Conservation (phyloP, 2,888 invertebrate species). For the Lepidonotus clava region DNA sequence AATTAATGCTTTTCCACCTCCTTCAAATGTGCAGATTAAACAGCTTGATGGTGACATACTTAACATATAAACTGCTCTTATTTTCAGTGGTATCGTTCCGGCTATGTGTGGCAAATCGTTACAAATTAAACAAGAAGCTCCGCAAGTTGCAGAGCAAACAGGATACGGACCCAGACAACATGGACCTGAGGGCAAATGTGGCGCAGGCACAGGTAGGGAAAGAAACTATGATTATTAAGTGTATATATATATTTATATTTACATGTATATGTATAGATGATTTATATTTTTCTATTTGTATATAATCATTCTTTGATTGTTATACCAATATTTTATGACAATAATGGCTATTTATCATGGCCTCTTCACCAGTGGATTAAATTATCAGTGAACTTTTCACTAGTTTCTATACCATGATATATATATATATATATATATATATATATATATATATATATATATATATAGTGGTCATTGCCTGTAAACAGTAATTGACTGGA, state of each 20-base stretch:
- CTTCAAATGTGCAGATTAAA: no score
- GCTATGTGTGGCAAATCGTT: slow-evolving; percentile 77
- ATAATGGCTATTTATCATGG: background rate
- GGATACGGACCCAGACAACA: slow-evolving; percentile 70
- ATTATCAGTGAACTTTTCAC: no score
- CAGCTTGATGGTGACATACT: no score
- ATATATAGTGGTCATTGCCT: background rate
- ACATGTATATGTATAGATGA: slow-evolving; percentile 4
- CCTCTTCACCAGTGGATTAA: no score
- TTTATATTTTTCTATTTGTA: background rate
- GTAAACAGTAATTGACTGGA: no score
- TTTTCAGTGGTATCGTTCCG: slow-evolving; percentile 75
- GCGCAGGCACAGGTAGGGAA: slow-evolving; percentile 68
- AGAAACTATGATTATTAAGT: background rate
- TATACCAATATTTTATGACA: background rate
- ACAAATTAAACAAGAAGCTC: slow-evolving; percentile 77
- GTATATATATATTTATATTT: slow-evolving; percentile 23
- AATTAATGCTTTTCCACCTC: no score
- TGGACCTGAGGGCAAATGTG: slow-evolving; percentile 68
- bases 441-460: slow-evolving; percentile 26
- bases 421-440: slow-evolving; percentile 38
- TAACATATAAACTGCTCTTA: background rate
- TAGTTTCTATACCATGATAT: background rate
- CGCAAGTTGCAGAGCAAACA: slow-evolving; percentile 70
- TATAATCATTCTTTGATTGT: background rate